These are phyloP conservation scores for Caradrina clavipalpis DNA, from an alignment of 2,888 invertebrate species.

Conservation along the genomic window DNA sequence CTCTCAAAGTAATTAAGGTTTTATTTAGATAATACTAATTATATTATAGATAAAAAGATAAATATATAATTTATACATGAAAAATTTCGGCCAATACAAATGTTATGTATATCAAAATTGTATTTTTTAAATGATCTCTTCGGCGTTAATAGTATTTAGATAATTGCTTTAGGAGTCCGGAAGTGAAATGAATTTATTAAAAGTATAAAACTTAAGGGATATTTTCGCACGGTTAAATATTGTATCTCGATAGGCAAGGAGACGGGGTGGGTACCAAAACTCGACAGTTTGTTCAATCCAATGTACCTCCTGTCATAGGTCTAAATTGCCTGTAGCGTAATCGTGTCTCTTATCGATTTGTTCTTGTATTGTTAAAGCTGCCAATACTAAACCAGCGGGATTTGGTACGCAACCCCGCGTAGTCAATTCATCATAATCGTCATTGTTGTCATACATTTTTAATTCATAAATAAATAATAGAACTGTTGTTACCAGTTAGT, in stretches of 20 bases:
- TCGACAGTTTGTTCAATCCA: slow-evolving; percentile 49
- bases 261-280: slow-evolving; percentile 68
- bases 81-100: slow-evolving; percentile 89
- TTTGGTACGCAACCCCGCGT: slow-evolving; percentile 68
- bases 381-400: slow-evolving; percentile 62
- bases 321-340: slow-evolving; percentile 5
- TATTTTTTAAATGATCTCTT: slow-evolving; percentile 91
- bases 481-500: slow-evolving; percentile 87
- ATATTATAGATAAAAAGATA: slow-evolving; percentile 74
- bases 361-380: slow-evolving; percentile 40
- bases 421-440: slow-evolving; percentile 82
- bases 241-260: slow-evolving; percentile 80
- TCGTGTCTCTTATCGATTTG: slow-evolving; percentile 20
- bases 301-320: slow-evolving; percentile 20
- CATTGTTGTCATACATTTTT: slow-evolving; percentile 74
- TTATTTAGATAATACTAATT: slow-evolving; percentile 85
- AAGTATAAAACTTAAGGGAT: slow-evolving; percentile 86
- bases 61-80: slow-evolving; percentile 84
- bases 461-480: slow-evolving; percentile 75
- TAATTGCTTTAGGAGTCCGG: slow-evolving; percentile 91
- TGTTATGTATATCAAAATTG: slow-evolving; percentile 89
- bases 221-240: slow-evolving; percentile 90
- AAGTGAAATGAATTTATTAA: slow-evolving; percentile 90
- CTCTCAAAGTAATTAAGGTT: slow-evolving; percentile 90
- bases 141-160: slow-evolving; percentile 85